These are phyloP conservation scores for Hemicentrotus pulcherrimus DNA, from an alignment of 35 echinoderm and acorn worm genomes.

Conservation along the genomic window DNA sequence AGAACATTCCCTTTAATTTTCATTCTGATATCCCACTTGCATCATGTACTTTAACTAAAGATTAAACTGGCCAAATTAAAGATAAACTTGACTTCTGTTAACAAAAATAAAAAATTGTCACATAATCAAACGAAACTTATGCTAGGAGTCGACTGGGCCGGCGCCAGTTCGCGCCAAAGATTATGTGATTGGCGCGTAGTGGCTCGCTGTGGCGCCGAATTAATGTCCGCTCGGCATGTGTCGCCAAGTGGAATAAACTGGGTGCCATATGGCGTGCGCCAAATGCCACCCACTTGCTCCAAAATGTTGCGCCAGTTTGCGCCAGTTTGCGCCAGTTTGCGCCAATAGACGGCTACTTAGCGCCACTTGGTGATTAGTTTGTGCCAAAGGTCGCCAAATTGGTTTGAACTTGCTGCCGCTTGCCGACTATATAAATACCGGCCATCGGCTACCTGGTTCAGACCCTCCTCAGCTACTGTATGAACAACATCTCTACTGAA, in stretches of 20 bases:
- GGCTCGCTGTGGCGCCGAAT: constrained; percentile 56
- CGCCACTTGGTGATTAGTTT: constrained; percentile 21
- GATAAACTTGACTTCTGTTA: no score
- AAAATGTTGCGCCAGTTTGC: not conserved
- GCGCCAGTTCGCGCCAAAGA: constrained; percentile 51
- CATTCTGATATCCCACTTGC: no score
- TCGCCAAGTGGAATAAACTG: constrained; percentile 57
- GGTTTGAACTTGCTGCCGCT: not conserved
- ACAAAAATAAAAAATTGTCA: no score
- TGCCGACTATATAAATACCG: no score
- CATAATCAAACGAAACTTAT: no score
- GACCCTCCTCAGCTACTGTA: no score
- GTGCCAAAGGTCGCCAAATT: constrained; percentile 14
- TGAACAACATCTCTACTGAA: no score
- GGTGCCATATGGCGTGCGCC: constrained; percentile 53
- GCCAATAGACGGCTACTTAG: constrained; percentile 14
- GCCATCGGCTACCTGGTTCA: no score
- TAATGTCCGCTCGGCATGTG: constrained; percentile 50
- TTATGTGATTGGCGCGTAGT: constrained; percentile 56
- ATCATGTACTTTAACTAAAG: no score
- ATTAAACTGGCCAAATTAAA: no score
- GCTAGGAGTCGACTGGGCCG: no score
- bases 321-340: not conserved
- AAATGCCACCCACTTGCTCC: constrained; percentile 28
- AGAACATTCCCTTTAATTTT: no score